Base-by-base conservation (phyloP, 2,797 vertebrate species). In the Streptopelia turtur region DNA sequence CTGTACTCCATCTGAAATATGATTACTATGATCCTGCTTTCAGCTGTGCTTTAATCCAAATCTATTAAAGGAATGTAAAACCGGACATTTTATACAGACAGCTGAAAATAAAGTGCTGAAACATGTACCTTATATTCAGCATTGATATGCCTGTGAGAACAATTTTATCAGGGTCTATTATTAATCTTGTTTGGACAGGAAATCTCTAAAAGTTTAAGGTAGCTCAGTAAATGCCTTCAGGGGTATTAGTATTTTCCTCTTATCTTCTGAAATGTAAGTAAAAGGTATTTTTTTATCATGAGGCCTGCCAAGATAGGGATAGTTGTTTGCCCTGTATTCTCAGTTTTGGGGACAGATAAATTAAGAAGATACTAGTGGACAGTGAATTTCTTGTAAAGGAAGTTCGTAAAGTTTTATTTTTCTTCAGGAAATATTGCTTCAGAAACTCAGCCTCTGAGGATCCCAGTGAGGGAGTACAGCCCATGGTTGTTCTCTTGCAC, bases 261-360 rank as follows among this genome's bases (percentile, higher is more conserved):
- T 93, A 94, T 69, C 91, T 95, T 87, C 57, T 59, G 78, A 95
- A 97, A 95, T 53, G 55, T 27, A 79, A 81, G 68, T 76, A 64
- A 87, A 96, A 89, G 20, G n/a, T 61, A 49, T 81, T 89, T 90
- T 90, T 93, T 84, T 93, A 79, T 71, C 64, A 43, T 2, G 3
- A 87, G 24, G 25, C 25, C 37, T 76, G 57, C 74, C 65, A 79
- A 72, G 83, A 47, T 79, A 64, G 47, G 37, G 35, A 25, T 72
- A 69, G 55, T 57, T 91, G 30, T 10, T 76, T 90, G 72, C 41
- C 31, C 12, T 53, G 53, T 69, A 16, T 89, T 82, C 92, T 85
- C 79, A 74, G 78, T 66, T 83, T 71, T 35, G 21, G 37, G 27
- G 41, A 63, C 30, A 71, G 74, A 65, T 83, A 57, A 96, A 65